Evolutionary conservation across 2,888 invertebrate genomes (phyloP).

Genomic region (Ptilodon capucinus): DNA sequence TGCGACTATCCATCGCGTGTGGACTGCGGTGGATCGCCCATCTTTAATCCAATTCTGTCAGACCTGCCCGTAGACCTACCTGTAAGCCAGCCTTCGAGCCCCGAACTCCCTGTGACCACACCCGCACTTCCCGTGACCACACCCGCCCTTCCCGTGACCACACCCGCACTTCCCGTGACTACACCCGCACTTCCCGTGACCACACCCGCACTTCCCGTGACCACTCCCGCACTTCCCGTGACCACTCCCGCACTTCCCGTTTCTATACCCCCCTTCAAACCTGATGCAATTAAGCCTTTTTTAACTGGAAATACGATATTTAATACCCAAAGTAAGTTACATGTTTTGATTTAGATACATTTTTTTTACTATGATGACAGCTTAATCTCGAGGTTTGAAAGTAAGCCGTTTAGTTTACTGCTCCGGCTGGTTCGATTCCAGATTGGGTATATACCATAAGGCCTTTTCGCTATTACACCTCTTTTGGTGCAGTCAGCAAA

Average conservation of each 20-base stretch:
- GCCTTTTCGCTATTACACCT: too few relatives aligned
- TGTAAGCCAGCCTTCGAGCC: neutral
- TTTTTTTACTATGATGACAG: too few relatives aligned
- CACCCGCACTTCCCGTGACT: neutral
- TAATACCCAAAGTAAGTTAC: conserved; percentile 54
- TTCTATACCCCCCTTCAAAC: neutral
- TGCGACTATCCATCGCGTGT: conserved; percentile 85
- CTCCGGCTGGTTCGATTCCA: too few relatives aligned
- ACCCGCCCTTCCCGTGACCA: conserved; percentile 1
- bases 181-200: neutral
- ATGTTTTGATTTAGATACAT: neutral
- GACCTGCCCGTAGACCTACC: conserved; percentile 3
- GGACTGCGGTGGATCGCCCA: conserved; percentile 64
- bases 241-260: conserved; percentile 6
- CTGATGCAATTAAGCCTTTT: conserved; percentile 19
- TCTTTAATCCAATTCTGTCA: conserved; percentile 5
- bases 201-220: neutral
- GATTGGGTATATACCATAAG: too few relatives aligned
- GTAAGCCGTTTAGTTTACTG: too few relatives aligned
- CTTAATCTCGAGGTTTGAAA: too few relatives aligned
- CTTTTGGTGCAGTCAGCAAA: too few relatives aligned
- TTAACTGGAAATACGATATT: conserved; percentile 45
- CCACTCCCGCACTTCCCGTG: neutral
- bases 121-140: neutral
- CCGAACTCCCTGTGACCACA: neutral